Evolutionary conservation across 2,797 vertebrate genomes (phyloP).

Genomic region (Ataeniobius toweri): DNA sequence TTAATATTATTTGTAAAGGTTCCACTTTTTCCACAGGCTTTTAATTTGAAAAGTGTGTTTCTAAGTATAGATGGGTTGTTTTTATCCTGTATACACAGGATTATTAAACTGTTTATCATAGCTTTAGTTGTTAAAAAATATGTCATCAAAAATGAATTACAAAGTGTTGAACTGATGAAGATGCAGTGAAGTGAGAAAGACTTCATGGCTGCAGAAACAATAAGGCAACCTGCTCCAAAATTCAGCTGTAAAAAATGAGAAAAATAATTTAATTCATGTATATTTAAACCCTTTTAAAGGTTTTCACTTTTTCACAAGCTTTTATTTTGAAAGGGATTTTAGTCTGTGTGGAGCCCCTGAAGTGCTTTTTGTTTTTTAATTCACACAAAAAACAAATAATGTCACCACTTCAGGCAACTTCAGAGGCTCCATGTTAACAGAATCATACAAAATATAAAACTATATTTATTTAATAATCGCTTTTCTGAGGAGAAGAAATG

Average conservation of each 20-base stretch:
- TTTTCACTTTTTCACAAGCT: background rate
- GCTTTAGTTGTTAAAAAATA: background rate
- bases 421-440: background rate
- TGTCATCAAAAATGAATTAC: background rate
- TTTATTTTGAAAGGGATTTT: slow-evolving; percentile 6
- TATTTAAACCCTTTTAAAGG: background rate
- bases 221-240: background rate
- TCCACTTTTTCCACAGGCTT: background rate
- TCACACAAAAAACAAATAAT: background rate
- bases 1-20: background rate
- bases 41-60: slow-evolving; percentile 4
- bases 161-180: background rate
- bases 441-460: too few relatives aligned
- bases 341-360: background rate
- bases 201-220: background rate
- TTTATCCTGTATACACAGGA: background rate
- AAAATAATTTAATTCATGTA: background rate
- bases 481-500: background rate
- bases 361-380: background rate
- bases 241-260: background rate
- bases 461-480: too few relatives aligned
- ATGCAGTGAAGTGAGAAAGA: background rate
- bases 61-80: background rate
- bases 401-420: background rate
- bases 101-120: background rate